Evolutionary conservation across 1,140 invertebrate species (phyloP), one percentile per base, ranked within the genome.

Genomic region (Cherax destructor): DNA sequence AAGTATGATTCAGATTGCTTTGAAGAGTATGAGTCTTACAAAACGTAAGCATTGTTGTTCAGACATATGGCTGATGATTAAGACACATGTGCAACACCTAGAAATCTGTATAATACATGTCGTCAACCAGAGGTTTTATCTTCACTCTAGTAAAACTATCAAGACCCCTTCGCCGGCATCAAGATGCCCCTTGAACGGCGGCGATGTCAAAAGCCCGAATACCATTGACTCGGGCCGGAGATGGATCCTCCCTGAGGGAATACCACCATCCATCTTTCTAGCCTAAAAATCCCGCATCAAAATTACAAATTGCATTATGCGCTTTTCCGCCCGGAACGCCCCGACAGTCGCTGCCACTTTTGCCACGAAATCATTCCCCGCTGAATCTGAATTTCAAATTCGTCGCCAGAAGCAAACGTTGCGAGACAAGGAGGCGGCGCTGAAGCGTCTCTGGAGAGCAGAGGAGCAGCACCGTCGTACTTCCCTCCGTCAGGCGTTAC

Each of bases 221-320:
- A 1, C 52, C 13, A 56, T 56, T 10, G 52, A 13, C 52, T 13
- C 9, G 52, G 52, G 9, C 52, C 13, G 52, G 52, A 56, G 52
- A 56, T 56, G 9, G 52, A 56, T 56, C 52, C 52, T 56, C n/a
- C 69, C 69, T 21, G 16, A 6, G 69, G 69, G n/a, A 30, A 10
- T 6, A 10, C 21, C 69, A 74, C 69, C n/a, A 74, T 74, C 69
- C 69, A 24, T 11, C 69, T 21, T 7, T 30, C 69, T 30, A 3
- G 21, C 21, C 69, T 74, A 81, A 86, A 59, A 86, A 78, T 77
- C 76, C 76, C 85, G 74, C 74, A 86, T 86, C 85, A 86, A 86
- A 86, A 86, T 86, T 77, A 78, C 85, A 86, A 86, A 86, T 77
- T 86, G 85, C 85, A 86, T 86, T 86, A 86, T 86, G 72, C 85